phyloP scores from a whole-genome alignment of 2,113 vertebrate species.

The Arothron firmamentum region DNA sequence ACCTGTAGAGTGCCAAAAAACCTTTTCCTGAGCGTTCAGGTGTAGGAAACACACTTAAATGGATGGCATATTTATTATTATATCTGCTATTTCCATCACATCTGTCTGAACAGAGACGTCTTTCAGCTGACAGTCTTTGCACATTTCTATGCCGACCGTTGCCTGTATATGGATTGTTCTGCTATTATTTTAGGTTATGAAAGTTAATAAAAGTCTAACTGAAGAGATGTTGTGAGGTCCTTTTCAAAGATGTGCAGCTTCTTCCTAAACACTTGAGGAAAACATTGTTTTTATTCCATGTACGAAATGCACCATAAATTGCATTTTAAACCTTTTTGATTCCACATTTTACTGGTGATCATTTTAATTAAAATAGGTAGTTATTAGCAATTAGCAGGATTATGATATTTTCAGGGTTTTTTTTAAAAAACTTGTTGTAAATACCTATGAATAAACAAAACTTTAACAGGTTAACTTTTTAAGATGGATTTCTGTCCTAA shows the following conservation, averaged over 20 bases:
- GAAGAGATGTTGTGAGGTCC: conserved; percentile 47
- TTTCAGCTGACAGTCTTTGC: conserved; percentile 45
- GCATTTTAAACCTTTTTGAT: no score
- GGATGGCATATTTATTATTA: conserved; percentile 44
- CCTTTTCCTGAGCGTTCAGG: conserved; percentile 13
- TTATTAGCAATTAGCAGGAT: no score
- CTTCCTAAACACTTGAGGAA: background rate
- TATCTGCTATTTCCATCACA: conserved; percentile 36
- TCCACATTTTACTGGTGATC: no score
- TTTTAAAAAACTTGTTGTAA: no score
- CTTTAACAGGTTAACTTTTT: no score
- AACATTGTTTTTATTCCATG: no score
- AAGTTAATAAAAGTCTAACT: conserved; percentile 76
- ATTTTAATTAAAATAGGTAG: no score
- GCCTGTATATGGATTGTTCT: conserved; percentile 89
- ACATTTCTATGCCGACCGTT: conserved; percentile 83
- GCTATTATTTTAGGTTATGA: conserved; percentile 87
- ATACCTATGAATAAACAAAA: no score
- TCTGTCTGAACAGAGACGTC: conserved; percentile 42
- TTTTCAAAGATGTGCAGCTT: conserved; percentile 29
- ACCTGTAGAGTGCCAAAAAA: conserved; percentile 51
- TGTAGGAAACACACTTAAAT: conserved; percentile 18
- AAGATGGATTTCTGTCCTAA: no score
- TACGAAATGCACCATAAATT: no score
- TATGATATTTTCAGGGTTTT: no score